These are phyloP conservation scores for Lynx canadensis DNA, from an alignment of 2,113 vertebrate species.

Conservation along the genomic window DNA sequence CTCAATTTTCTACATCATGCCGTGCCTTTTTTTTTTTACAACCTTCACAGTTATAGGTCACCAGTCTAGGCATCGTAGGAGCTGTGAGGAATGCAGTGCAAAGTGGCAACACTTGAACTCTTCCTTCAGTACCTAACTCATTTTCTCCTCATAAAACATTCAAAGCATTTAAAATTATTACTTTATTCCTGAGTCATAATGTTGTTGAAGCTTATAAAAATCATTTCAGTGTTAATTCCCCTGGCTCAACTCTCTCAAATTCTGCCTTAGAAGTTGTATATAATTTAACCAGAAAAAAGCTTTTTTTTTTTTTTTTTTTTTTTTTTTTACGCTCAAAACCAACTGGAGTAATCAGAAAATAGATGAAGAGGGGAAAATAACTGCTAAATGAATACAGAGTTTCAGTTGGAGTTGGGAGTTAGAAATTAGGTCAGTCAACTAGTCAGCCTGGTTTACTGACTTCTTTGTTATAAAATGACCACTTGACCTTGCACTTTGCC, in stretches of 20 bases:
- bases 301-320: neutral
- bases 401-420: neutral
- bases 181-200: constrained; percentile 42
- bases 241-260: constrained; percentile 58
- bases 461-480: neutral
- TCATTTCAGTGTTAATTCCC: constrained; percentile 67
- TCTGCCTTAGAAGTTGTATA: constrained; percentile 33
- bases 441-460: neutral
- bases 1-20: neutral
- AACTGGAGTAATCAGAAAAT: constrained; percentile 40
- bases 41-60: neutral
- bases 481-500: neutral
- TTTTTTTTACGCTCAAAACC: neutral
- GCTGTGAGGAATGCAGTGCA: neutral
- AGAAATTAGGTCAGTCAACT: neutral
- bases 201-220: constrained; percentile 64
- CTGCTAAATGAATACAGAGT: neutral
- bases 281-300: constrained; percentile 48
- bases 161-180: constrained; percentile 62
- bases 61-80: neutral
- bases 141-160: constrained; percentile 67
- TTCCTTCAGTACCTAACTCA: constrained; percentile 34
- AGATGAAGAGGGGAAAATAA: neutral
- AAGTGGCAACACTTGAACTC: neutral
- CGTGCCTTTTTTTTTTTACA: neutral